phyloP scores from a whole-genome alignment of 2,888 invertebrate species.

The Phyllotreta cruciferae region DNA sequence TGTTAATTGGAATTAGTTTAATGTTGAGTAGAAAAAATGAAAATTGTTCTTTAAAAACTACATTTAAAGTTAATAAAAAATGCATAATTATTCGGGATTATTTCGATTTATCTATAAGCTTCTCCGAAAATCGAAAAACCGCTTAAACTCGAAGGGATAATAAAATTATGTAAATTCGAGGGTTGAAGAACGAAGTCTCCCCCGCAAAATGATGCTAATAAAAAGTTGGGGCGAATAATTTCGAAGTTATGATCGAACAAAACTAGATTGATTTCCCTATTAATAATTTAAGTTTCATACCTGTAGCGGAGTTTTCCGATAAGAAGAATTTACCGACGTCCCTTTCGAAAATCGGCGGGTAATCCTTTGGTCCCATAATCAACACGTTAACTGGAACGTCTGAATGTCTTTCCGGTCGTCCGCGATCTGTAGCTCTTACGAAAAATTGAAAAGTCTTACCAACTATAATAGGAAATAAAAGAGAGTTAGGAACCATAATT shows the following conservation, averaged over 20 bases:
- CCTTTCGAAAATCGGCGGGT: slow-evolving; percentile 77
- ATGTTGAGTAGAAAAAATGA: slow-evolving; percentile 41
- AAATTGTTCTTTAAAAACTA: not conserved
- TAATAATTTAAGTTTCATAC: slow-evolving; percentile 51
- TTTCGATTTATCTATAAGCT: too few relatives aligned
- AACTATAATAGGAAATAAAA: slow-evolving; percentile 61
- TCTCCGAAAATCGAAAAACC: too few relatives aligned
- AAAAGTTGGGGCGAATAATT: too few relatives aligned
- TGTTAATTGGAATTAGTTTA: too few relatives aligned
- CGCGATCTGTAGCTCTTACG: slow-evolving; percentile 85
- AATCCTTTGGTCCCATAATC: slow-evolving; percentile 74
- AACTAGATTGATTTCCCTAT: slow-evolving; percentile 3
- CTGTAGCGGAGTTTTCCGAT: slow-evolving; percentile 76
- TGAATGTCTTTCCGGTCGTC: slow-evolving; percentile 75
- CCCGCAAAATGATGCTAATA: too few relatives aligned
- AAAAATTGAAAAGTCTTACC: slow-evolving; percentile 87
- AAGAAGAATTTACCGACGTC: slow-evolving; percentile 80
- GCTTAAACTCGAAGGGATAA: too few relatives aligned
- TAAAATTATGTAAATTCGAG: too few relatives aligned
- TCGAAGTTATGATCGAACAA: too few relatives aligned
- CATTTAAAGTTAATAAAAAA: not conserved
- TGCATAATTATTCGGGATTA: too few relatives aligned
- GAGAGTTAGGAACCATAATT: not conserved
- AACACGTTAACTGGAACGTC: slow-evolving; percentile 84
- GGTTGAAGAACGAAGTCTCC: too few relatives aligned